Percentiles rank a stretch among this genome's conserved stretches.
These are phyloP conservation scores for Atlantisia rogersi DNA, from an alignment of 2,113 vertebrate species.

Conservation along the genomic window DNA sequence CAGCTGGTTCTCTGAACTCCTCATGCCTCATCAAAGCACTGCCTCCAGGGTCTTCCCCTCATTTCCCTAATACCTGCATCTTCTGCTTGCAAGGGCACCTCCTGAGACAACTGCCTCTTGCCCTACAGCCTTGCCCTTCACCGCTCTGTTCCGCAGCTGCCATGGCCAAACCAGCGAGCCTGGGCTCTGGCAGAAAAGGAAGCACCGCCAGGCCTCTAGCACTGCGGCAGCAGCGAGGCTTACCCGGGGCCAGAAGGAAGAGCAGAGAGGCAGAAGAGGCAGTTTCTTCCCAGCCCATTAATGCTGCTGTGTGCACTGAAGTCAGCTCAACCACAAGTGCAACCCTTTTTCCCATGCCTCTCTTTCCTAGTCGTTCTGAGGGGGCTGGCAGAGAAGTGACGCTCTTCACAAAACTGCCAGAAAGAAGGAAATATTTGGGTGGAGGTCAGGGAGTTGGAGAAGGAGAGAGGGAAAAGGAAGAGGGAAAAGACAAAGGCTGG, in stretches of 20 bases:
- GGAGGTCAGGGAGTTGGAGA: background rate
- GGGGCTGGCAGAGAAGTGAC: background rate
- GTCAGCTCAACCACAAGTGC: background rate
- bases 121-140: constrained; percentile 25
- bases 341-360: background rate
- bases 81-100: constrained; percentile 45
- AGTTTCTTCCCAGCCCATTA: background rate
- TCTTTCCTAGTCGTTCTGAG: background rate
- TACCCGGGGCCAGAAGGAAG: background rate
- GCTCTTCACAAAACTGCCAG: background rate
- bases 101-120: constrained; percentile 1
- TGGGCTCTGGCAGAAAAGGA: background rate
- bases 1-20: background rate
- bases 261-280: background rate
- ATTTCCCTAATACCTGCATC: constrained; percentile 54
- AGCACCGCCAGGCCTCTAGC: background rate
- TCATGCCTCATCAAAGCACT: constrained; percentile 53
- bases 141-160: background rate
- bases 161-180: background rate
- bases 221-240: background rate
- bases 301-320: background rate
- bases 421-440: background rate
- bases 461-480: background rate
- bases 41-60: constrained; percentile 21
- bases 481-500: background rate